Conservation (phyloP, 2,797 vertebrate species). For the Anisognathus igniventris region DNA sequence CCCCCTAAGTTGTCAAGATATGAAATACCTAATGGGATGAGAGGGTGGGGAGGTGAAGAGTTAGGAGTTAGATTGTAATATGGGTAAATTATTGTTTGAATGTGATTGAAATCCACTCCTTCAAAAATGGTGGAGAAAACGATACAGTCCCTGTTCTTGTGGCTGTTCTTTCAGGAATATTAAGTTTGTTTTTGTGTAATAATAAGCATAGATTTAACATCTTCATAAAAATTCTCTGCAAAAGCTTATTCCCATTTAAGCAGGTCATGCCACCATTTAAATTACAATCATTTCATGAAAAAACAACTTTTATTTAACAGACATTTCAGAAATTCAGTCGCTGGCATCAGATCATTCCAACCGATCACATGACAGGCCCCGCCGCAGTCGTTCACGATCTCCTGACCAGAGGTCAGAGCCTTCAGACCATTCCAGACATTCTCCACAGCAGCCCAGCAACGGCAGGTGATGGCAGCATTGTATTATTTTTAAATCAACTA, state of each 20-base stretch:
- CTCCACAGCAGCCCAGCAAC: constrained; percentile 94
- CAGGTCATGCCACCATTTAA: constrained; percentile 47
- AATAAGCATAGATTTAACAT: not conserved
- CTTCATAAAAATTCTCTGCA: constrained; percentile 20
- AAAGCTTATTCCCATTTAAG: constrained; percentile 46
- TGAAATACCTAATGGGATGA: not conserved
- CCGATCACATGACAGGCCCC: constrained; percentile 91
- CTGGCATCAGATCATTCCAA: constrained; percentile 97
- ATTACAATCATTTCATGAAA: constrained; percentile 53
- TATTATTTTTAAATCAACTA: constrained; percentile 32
- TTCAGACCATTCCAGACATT: constrained; percentile 95
- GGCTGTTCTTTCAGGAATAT: not conserved
- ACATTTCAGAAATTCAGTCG: constrained; percentile 99
- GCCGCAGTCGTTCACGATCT: constrained; percentile 91
- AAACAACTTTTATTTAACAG: constrained; percentile 80
- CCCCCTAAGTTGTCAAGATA: not conserved
- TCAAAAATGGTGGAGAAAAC: not conserved
- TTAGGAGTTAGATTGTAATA: not conserved
- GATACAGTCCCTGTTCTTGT: not conserved
- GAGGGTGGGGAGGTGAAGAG: not conserved
- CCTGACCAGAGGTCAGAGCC: constrained; percentile 95
- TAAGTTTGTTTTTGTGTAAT: not conserved
- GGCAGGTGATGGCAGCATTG: constrained; percentile 84
- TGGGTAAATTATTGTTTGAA: not conserved
- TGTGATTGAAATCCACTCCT: not conserved